Conservation (phyloP, 2,888 invertebrate genomes). For the Chromoteleia sp. region DNA sequence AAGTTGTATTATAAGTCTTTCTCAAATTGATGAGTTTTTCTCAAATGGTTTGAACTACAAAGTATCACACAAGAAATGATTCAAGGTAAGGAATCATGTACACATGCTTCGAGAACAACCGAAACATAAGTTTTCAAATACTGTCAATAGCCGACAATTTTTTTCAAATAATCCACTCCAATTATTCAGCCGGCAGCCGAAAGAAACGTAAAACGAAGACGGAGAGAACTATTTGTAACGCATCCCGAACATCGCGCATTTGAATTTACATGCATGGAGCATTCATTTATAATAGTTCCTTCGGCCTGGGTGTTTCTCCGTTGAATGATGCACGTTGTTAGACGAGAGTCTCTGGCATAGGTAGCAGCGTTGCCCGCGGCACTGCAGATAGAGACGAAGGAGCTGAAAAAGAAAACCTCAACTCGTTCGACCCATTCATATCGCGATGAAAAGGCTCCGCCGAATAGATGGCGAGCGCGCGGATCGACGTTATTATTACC, state of each 20-base stretch:
- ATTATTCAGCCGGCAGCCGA: conserved; percentile 1
- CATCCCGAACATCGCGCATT: conserved; percentile 37
- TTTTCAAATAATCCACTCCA: conserved; percentile 9
- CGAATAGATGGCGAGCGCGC: conserved; percentile 82
- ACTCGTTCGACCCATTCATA: conserved; percentile 84
- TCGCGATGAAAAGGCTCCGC: conserved; percentile 82
- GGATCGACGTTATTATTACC: conserved; percentile 84
- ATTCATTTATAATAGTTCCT: conserved; percentile 60
- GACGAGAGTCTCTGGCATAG: conserved; percentile 54
- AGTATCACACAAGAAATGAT: too few species aligned
- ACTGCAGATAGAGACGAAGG: conserved; percentile 61
- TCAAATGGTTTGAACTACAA: too few species aligned
- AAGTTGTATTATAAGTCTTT: too few species aligned
- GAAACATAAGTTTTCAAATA: too few species aligned
- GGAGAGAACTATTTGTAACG: conserved; percentile 24
- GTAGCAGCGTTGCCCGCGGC: conserved; percentile 63
- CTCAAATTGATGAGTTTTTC: too few species aligned
- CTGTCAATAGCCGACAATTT: too few species aligned
- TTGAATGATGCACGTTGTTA: conserved; percentile 63
- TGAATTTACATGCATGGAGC: conserved; percentile 58
- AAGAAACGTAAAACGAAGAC: conserved; percentile 4
- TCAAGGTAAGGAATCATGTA: too few species aligned
- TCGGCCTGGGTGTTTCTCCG: conserved; percentile 44
- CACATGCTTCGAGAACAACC: too few species aligned
- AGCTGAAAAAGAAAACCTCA: conserved; percentile 79